Evolutionary conservation across 2,113 vertebrate species (phyloP), one percentile per base, ranked within the genome.

Genomic region (Oriolus oriolus): DNA sequence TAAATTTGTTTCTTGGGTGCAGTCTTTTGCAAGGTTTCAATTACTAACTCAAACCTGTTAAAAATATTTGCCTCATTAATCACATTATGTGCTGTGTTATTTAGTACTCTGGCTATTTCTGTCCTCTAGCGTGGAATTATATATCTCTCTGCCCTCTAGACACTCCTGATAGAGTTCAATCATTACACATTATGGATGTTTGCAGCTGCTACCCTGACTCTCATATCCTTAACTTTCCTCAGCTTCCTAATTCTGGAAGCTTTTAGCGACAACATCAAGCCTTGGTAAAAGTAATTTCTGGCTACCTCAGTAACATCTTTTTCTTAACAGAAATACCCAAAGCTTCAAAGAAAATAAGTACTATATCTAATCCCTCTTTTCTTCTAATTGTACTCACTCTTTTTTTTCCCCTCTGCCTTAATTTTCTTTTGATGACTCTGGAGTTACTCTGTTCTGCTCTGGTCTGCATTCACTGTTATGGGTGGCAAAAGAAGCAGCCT

Each of bases 41-140:
- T 93, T 95, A 83, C 54, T 74, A 59, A 57, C 45, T 87, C 45
- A 91, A 79, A 95, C 12, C 49, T 87, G 31, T 91, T 89, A 91
- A 89, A 97, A 96, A 59, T 73, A 83, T 85, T 95, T 94, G 41
- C 26, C 53, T 50, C 59, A 69, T 95, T 92, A 94, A 89, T 95
- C 76, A 70, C 47, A 68, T 87, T 91, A 79, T 87, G 16, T 85
- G 61, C 59, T 91, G 54, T 2, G 4, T 60, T 94, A 85, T 75
- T 93, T 91, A 65, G 41, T 76, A 54, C 76, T 73, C 65, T 79
- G 53, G 16, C 37, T 82, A 39, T 53, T 95, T 91, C 37, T 76
- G 64, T 93, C 28, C 31, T 76, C 57, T 84, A 33, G 20, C 22
- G 9, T 76, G 42, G 81, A 89, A 79, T 81, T 92, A 27, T n/a